These are phyloP conservation scores for Lepidotrigona ventralis DNA, from an alignment of 1,140 invertebrate species.

Conservation along the genomic window DNA sequence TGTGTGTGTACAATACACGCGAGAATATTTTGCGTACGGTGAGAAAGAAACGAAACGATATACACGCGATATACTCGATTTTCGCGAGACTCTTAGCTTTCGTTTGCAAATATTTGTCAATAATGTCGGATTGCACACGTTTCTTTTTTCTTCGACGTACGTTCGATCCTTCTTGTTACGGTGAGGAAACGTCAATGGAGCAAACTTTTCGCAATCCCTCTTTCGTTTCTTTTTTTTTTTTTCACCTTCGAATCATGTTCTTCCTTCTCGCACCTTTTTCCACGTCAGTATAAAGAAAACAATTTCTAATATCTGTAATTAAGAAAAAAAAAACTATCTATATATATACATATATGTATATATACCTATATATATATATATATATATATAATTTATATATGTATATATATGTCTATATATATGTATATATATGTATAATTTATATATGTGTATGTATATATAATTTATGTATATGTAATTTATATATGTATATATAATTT, in stretches of 20 bases:
- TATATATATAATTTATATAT: neutral
- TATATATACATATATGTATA: neutral
- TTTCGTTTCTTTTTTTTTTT: neutral
- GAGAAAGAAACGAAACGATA: neutral
- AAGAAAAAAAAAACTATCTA: neutral
- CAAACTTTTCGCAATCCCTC: neutral
- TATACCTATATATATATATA: too few species aligned
- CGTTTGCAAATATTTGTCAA: constrained; percentile 8
- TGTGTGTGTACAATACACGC: neutral
- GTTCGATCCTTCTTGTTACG: constrained; percentile 25
- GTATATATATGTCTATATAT: too few species aligned
- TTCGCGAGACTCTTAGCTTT: neutral
- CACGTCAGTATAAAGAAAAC: constrained; percentile 28
- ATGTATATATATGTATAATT: too few species aligned
- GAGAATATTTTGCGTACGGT: neutral
- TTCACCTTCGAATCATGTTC: constrained; percentile 55
- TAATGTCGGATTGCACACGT: constrained; percentile 30
- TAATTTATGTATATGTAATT: too few species aligned
- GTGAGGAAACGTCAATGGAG: neutral
- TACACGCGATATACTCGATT: too few species aligned
- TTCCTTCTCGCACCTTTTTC: constrained; percentile 55
- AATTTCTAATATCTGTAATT: constrained; percentile 11
- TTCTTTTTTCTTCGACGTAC: constrained; percentile 26
- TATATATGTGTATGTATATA: too few species aligned
- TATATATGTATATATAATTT: too few species aligned